Evolutionary conservation across 2,888 invertebrate species (phyloP), one percentile per base, ranked within the genome.

Genomic region (Leptothorax acervorum): DNA sequence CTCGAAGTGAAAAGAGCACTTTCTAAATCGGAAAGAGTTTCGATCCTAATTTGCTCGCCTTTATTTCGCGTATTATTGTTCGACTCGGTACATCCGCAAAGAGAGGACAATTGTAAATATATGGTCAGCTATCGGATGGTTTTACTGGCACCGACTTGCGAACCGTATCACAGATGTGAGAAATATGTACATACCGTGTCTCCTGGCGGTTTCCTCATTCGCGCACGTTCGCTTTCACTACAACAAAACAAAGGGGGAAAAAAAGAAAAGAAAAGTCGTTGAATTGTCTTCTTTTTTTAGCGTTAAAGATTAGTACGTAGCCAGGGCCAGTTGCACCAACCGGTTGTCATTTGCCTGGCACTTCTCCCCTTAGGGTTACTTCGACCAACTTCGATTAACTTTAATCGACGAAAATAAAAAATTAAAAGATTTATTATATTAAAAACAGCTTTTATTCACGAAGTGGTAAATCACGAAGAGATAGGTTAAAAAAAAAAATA

Each of bases 81-180:
- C 6, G 3, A 62, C 12, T 75, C 4, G 28, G 9, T 51, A 75
- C 35, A 63, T 51, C 9, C 63, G 57, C 65, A 48, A 53, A 55
- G 55, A 76, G 48, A 18, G 6, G 57, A 11, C 39, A 53, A 45
- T 78, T 89, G 82, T 87, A 86, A 83, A 89, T 85, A 83, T 83
- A 75, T 35, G 60, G 55, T 18, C 63, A 83, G 62, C 60, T 63
- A 63, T 18, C 35, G 51, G 11, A 45, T 75, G 18, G 48, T 75
- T 75, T 35, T 62, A 63, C 51, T 23, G 39, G 39, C 48, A 63
- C 42, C 62, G 51, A 81, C 60, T 83, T 83, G 70, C 63, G 51
- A 35, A 74, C 18, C 65, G 63, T 51, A 62, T 63, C 57, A n/a
- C 45, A 83, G 60, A 18, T 70, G 28, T 70, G 65, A 82, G 60